Base-by-base conservation (phyloP, 1,140 invertebrate species). In the Eupristina koningsbergeri region DNA sequence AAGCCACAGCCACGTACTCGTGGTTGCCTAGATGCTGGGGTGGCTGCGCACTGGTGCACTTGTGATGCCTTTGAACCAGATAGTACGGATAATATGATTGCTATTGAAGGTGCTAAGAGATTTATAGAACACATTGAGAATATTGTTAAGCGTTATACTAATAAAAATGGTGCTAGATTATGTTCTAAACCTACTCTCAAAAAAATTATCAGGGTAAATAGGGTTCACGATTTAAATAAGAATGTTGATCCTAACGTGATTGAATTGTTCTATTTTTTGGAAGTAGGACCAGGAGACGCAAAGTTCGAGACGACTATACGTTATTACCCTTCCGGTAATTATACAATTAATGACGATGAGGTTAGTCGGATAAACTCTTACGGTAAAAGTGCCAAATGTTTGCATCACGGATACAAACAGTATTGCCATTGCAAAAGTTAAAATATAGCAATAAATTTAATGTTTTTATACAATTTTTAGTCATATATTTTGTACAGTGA, bases 1-100 rank as follows among this genome's bases (percentile, higher is more conserved):
- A 87, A 91, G 9, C 92, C 94, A n/a, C 93, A 96, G 2, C 93
- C 94, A 0, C 88, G 88, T 5, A 92, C 94, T 58, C 92, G 97
- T 50, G 95, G 95, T 1, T 98, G 97, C 89, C 88, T 90, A 26
- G 94, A 96, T 73, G 95, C 95, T 6, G 94, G 94, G 0, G 94
- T 98, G 8, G 91, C 93, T 17, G 93, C 95, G 67, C 96, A 97
- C 86, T 98, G 96, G 95, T 98, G 96, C 88, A 94, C 94, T 8
- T 98, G 97, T 84, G 93, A 93, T n/a, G 89, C 92, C 0, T 94
- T 94, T 81, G 88, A 90, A 29, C 86, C 89, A 0, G 86, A 93
- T 29, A 89, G 92, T n/a, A 87, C 90, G 0, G 90, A 90, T n/a
- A 90, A 93, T 53, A 87, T 89, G 58, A 88, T 92, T 26, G 93